Conservation (phyloP, 2,888 invertebrate species). For the Cataglyphis rosenhaueri region DNA sequence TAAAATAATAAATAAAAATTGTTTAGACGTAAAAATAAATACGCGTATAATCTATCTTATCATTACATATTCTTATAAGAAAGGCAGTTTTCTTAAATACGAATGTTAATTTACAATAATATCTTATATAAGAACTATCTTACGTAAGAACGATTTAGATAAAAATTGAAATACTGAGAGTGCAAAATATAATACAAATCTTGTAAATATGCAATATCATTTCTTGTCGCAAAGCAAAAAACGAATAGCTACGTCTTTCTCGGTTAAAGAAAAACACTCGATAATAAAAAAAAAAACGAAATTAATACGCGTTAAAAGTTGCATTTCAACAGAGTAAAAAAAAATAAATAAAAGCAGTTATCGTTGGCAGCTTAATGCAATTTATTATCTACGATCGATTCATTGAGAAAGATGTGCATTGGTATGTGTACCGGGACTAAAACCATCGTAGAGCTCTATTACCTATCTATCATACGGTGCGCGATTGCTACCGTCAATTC, state of each 20-base stretch:
- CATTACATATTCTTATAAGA: neutral
- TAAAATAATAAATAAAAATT: neutral
- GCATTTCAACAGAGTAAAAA: neutral
- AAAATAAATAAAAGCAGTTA: neutral
- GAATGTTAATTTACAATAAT: neutral
- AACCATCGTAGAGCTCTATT: neutral
- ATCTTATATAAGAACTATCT: neutral
- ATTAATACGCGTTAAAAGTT: neutral
- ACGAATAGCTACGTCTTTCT: too few species aligned
- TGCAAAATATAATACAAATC: neutral
- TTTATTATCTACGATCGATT: neutral
- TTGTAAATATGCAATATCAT: neutral
- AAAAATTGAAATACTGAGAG: neutral
- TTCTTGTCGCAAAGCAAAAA: neutral
- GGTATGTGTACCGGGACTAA: neutral
- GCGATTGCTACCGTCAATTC: constrained; percentile 57
- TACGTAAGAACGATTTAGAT: neutral
- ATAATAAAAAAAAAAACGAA: neutral
- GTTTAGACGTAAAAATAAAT: neutral
- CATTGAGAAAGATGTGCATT: neutral
- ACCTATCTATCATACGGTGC: neutral
- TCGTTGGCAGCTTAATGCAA: neutral
- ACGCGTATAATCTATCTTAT: neutral
- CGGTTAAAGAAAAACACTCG: neutral
- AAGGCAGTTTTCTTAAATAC: neutral